Percentiles rank a stretch among this genome's conserved stretches.
These are phyloP conservation scores for Anhinga anhinga DNA, from an alignment of 2,113 vertebrate genomes.

Conservation along the genomic window DNA sequence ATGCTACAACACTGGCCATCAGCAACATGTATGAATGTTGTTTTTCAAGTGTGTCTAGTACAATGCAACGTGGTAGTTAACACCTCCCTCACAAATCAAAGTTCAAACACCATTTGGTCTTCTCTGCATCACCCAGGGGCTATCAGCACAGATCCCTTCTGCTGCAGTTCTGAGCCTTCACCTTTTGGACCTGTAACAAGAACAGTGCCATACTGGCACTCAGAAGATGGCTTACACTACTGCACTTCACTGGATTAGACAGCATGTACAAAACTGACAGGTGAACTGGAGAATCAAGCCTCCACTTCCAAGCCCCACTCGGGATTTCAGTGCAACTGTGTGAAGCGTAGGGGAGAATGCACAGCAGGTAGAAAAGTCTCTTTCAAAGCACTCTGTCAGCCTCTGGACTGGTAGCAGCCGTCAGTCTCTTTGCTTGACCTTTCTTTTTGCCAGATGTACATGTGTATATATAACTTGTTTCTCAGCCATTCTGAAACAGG, in stretches of 20 bases:
- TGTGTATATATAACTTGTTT: not conserved
- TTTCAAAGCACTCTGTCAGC: not conserved
- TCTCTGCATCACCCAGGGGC: not conserved
- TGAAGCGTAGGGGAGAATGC: accelerated
- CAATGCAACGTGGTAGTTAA: not conserved
- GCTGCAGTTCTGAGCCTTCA: not conserved
- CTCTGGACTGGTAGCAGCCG: not conserved
- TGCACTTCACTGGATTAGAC: not conserved
- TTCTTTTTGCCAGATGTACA: not conserved
- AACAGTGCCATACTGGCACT: not conserved
- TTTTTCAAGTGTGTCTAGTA: not conserved
- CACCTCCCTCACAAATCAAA: not conserved
- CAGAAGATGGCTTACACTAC: not conserved
- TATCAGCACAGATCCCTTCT: not conserved
- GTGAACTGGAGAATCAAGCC: not conserved
- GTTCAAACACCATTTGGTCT: not conserved
- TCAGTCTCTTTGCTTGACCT: not conserved
- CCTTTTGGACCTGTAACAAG: not conserved
- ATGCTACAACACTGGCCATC: not conserved
- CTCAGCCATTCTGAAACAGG: not conserved
- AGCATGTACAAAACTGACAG: not conserved
- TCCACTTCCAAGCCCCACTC: not conserved
- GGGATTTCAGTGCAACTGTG: not conserved
- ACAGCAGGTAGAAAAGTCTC: not conserved
- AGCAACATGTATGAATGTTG: not conserved